Base-by-base conservation (phyloP, 2,113 vertebrate genomes). In the Malaclemys terrapin region DNA sequence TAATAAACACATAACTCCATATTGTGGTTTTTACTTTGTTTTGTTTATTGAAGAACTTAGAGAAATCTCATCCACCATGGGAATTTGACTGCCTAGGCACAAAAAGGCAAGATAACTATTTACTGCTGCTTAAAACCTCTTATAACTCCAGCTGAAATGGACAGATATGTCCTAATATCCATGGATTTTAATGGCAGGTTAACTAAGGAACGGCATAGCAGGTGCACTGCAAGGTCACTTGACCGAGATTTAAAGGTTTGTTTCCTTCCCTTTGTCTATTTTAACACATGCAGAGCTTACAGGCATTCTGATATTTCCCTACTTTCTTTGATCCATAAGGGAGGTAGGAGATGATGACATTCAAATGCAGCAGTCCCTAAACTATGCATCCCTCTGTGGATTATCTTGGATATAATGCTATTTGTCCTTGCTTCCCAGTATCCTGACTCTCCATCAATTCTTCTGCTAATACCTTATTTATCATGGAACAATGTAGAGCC, bases 11-110 rank as follows among this genome's bases (percentile, higher is more conserved):
- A 6, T 45, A 45, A 24, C 25, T 65, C 35, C 42, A 80, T 47
- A 14, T 5, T 1, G 2, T 91, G 79, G 27, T 85, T 95, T 87
- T 87, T 47, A 59, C 84, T 95, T 78, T 85, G 57, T 42, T 27
- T 89, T 92, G 85, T 76, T 96, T 88, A 78, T 82, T 29, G 31
- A 19, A 94, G 62, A 54, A 92, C 86, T 25, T 56, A 94, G n/a
- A 16, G 31, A 93, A 95, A 92, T 80, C 82, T 75, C 91, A 88
- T 93, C 49, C 91, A 93, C 91, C 47, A n/a, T 19, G 87, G 31
- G 75, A 94, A 92, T 96, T 95, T 84, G 50, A 90, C 92, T 91
- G 85, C 59, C 83, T 27, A 78, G 42, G 75, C 42, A 78, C 42
- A 27, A 47, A 78, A 27, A 47, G 13, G 75, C 75, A 76, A 76